Conservation (phyloP, 2,888 invertebrate genomes). For the Myathropa florea region DNA sequence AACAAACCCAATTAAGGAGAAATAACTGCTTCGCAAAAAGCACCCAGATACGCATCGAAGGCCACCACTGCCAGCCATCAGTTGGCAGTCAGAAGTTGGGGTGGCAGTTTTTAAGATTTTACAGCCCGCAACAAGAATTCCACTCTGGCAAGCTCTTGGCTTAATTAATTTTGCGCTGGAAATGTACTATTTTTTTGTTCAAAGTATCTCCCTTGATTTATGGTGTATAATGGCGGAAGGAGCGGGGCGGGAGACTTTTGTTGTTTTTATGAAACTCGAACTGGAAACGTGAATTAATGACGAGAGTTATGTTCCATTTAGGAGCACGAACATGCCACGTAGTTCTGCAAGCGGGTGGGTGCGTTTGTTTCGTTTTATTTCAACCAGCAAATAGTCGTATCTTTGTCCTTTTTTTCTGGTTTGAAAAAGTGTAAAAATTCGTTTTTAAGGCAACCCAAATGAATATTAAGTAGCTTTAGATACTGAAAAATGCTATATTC, state of each 20-base stretch:
- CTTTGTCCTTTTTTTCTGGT: neutral
- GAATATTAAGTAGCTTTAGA: neutral
- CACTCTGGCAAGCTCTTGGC: neutral
- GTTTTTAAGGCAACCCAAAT: neutral
- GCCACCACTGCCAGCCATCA: neutral
- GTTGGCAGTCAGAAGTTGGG: neutral
- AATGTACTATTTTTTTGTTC: neutral
- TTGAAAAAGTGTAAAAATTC: neutral
- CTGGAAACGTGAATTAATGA: conserved; percentile 15
- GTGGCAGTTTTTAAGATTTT: conserved; percentile 10
- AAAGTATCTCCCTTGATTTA: neutral
- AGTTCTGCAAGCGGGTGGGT: neutral
- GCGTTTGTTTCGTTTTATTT: neutral
- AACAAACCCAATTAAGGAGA: neutral
- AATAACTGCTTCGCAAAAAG: neutral
- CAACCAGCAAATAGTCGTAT: no score
- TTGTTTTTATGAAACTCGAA: neutral
- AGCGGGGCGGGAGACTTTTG: neutral
- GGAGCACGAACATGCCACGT: neutral
- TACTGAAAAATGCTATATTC: neutral
- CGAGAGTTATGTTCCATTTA: conserved; percentile 6
- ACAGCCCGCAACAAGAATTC: neutral
- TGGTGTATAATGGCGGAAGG: neutral
- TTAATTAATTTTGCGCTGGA: conserved; percentile 15
- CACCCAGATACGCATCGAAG: neutral